A percentile compares a stretch with the other conserved stretches of the same genome.
phyloP scores from a whole-genome alignment of 2,797 vertebrate genomes.

The Psittacula derbiana region DNA sequence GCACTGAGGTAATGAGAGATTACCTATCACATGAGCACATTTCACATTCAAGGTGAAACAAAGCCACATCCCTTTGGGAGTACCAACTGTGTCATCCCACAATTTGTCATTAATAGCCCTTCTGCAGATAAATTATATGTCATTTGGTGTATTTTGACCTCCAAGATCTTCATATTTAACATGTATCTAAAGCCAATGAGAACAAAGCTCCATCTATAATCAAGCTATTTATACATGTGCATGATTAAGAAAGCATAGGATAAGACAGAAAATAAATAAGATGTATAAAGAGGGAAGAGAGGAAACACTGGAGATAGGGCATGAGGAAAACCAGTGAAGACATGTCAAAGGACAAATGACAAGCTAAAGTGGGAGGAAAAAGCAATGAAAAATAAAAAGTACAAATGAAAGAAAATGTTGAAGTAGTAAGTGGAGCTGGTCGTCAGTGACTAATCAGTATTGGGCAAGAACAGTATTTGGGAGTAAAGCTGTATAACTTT shows the following conservation, averaged over 20 bases:
- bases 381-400: neutral
- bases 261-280: neutral
- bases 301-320: neutral
- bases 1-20: neutral
- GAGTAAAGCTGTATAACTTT: neutral
- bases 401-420: neutral
- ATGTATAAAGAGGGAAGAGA: neutral
- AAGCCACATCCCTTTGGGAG: neutral
- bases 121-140: neutral
- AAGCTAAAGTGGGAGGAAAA: neutral
- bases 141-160: neutral
- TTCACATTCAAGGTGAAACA: neutral
- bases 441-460: neutral
- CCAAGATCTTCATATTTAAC: neutral
- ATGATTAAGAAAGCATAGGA: neutral
- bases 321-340: neutral
- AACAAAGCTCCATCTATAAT: neutral
- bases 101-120: neutral
- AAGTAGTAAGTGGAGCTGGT: neutral
- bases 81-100: neutral
- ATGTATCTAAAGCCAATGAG: neutral
- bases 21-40: neutral
- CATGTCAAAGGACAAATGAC: neutral
- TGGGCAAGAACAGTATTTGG: neutral
- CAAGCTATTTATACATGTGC: neutral